These are phyloP conservation scores for Anguilla megastoma DNA, from an alignment of 2,797 vertebrate species.

Conservation along the genomic window DNA sequence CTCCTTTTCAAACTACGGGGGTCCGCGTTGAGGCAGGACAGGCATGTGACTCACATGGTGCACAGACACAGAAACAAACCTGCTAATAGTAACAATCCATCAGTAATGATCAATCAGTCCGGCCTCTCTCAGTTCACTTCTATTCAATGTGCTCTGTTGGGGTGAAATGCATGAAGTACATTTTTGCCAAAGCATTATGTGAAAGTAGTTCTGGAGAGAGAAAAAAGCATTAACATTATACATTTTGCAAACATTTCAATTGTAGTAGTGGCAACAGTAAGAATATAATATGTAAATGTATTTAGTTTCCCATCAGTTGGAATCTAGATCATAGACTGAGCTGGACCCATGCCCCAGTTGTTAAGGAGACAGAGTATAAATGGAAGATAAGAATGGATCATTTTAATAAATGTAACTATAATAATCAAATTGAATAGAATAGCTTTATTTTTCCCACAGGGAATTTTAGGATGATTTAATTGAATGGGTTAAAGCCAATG, in stretches of 20 bases:
- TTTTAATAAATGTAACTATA: too few relatives aligned
- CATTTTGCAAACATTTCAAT: too few relatives aligned
- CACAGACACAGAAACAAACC: not conserved
- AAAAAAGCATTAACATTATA: too few relatives aligned
- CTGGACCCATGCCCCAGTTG: not conserved
- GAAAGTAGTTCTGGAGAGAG: too few relatives aligned
- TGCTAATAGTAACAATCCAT: not conserved
- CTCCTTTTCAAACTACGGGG: not conserved
- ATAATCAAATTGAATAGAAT: too few relatives aligned
- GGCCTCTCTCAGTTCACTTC: not conserved
- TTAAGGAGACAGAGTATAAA: conserved; percentile 31
- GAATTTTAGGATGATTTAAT: too few relatives aligned
- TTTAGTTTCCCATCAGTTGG: not conserved
- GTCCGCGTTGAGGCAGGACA: not conserved
- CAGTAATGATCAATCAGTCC: not conserved
- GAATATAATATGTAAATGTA: not conserved
- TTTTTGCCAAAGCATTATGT: not conserved
- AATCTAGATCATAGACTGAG: not conserved
- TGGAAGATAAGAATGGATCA: not conserved
- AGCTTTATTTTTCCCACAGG: too few relatives aligned
- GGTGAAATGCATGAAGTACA: not conserved
- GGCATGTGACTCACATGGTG: not conserved
- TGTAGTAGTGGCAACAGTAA: not conserved
- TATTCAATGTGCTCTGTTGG: not conserved
- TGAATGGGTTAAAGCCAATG: too few relatives aligned